A percentile compares a stretch with the other conserved stretches of the same genome.
phyloP scores from a whole-genome alignment of 1,140 invertebrate species.

The Pogonognathellus flavescens region DNA sequence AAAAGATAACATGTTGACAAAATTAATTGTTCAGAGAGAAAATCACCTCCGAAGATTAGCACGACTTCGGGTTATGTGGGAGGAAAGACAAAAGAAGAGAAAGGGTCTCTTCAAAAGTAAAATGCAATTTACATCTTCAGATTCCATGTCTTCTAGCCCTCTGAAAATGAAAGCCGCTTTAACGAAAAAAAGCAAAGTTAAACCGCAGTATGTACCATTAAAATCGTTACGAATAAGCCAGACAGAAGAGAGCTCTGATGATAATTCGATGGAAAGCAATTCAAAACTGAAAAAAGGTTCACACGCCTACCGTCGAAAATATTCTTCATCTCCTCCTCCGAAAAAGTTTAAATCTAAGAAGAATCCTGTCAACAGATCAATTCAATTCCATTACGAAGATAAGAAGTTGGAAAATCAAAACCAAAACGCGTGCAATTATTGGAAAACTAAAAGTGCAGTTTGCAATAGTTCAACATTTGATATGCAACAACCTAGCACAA shows the following conservation, averaged over 20 bases:
- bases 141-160: neutral
- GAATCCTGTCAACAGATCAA: neutral
- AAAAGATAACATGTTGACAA: constrained; percentile 56
- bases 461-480: constrained; percentile 37
- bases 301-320: constrained; percentile 23
- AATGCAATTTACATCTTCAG: constrained; percentile 4
- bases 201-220: neutral
- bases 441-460: constrained; percentile 25
- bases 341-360: constrained; percentile 20
- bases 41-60: constrained; percentile 45
- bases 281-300: neutral
- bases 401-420: neutral
- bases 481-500: neutral
- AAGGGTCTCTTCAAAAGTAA: neutral
- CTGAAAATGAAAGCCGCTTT: neutral
- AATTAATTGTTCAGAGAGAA: constrained; percentile 55
- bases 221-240: neutral
- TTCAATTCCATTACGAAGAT: neutral
- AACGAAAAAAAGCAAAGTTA: neutral
- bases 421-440: neutral
- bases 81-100: constrained; percentile 19
- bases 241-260: neutral
- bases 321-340: neutral
- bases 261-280: neutral
- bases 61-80: constrained; percentile 42